Conservation (phyloP, 2,797 vertebrate species). For the Silurus lanzhouensis region DNA sequence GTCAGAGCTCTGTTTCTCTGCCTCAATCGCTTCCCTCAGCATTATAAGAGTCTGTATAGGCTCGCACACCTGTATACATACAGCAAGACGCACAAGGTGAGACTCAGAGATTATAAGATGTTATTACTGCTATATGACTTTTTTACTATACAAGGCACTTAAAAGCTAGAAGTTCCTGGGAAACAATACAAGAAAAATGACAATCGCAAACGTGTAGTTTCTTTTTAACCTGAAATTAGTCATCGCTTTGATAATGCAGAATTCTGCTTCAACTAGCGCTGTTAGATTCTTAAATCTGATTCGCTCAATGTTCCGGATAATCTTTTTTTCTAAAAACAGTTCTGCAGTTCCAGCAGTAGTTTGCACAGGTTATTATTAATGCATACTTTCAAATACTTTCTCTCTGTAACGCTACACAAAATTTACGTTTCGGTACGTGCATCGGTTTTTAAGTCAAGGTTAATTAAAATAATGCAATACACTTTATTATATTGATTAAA, state of each 20-base stretch:
- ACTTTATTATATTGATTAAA: too few relatives aligned
- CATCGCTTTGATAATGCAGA: neutral
- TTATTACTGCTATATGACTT: neutral
- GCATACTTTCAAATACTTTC: neutral
- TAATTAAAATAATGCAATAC: too few relatives aligned
- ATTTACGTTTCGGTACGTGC: too few relatives aligned
- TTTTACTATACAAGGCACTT: neutral
- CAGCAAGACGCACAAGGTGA: conserved; percentile 91
- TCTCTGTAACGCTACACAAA: neutral
- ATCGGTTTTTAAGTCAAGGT: too few relatives aligned
- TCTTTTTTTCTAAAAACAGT: neutral
- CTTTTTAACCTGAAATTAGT: neutral
- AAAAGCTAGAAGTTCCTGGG: neutral
- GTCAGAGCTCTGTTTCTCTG: conserved; percentile 87
- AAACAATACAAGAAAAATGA: neutral
- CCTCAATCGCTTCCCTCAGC: conserved; percentile 94
- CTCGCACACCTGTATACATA: conserved; percentile 90
- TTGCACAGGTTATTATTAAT: neutral
- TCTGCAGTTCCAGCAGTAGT: neutral
- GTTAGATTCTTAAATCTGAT: neutral
- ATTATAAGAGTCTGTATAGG: conserved; percentile 98
- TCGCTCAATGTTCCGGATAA: neutral
- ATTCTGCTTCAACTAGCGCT: neutral
- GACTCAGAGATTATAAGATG: conserved; percentile 37
- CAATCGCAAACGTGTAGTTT: neutral